phyloP scores from a whole-genome alignment of 2,113 vertebrate species.

The Athene cunicularia region DNA sequence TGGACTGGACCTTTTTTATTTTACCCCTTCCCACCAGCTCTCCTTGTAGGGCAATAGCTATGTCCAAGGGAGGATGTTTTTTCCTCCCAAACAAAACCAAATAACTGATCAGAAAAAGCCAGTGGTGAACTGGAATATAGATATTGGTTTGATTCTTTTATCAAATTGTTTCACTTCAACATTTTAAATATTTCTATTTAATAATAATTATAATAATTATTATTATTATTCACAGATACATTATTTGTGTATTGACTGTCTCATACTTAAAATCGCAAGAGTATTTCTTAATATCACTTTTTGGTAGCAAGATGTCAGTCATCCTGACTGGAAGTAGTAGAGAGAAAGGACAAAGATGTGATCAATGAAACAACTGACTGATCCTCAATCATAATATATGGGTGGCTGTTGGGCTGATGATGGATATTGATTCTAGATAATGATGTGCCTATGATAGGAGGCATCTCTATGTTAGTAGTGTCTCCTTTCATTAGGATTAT shows the following conservation, averaged over 20 bases:
- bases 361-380: background rate
- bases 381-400: background rate
- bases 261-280: background rate
- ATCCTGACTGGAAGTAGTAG: background rate
- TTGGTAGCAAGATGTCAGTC: background rate
- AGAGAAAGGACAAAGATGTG: background rate
- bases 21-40: background rate
- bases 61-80: background rate
- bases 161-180: background rate
- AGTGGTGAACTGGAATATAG: background rate
- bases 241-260: background rate
- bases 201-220: background rate
- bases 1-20: background rate
- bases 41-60: background rate
- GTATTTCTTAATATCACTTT: background rate
- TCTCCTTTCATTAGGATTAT: background rate
- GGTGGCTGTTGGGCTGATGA: background rate
- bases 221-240: background rate
- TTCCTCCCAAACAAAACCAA: background rate
- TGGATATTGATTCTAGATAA: slow-evolving; percentile 34
- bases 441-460: background rate
- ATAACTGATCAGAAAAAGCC: background rate
- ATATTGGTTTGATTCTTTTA: background rate
- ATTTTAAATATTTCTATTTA: background rate
- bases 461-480: background rate